Base-by-base conservation (phyloP, 1,140 invertebrate genomes). In the Manduca sexta region DNA sequence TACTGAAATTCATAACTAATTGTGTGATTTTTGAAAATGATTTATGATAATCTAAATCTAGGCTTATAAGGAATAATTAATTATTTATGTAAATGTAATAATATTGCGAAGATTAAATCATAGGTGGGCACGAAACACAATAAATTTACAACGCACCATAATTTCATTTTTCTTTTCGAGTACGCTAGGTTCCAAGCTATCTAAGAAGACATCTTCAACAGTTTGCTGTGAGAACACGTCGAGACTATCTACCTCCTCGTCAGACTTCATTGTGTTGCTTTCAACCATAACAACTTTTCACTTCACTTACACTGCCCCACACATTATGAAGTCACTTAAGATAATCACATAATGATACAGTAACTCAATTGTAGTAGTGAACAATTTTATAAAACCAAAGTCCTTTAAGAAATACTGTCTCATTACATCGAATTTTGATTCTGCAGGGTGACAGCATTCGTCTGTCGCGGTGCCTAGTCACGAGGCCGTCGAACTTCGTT, bases 401-500 rank as follows among this genome's bases (percentile, higher is more conserved):
- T 55, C 13, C 18, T 29, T 21, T 18, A 14, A 35, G 17, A 39
- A 38, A 34, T 42, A 53, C 42, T 49, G 35, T 45, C 45, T 53
- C 33, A 41, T 64, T 54, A 63, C 48, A 61, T 55, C 53, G 60
- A 56, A 47, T 63, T 57, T 65, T 41, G 50, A 56, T 57, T 55
- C 41, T 49, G 42, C 45, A 52, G 47, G 48, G 53, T 52, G 45
- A 50, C 47, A 35, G 39, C 33, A 44, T 50, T 51, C 47, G 52
- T 46, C 46, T 61, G 68, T 63, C 34, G 53, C 60, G 62, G 51
- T 71, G 63, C 54, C 52, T 74, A 70, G 70, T 53, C 52, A 62
- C 61, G 69, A 53, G 79, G 77, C 69, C 72, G 66, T 66, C 72
- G 79, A 85, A 81, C 82, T 78, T 62, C 56, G 12, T 56, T 54